These are phyloP conservation scores for Lottia scabra DNA, from an alignment of 2,888 invertebrate genomes.

Conservation along the genomic window DNA sequence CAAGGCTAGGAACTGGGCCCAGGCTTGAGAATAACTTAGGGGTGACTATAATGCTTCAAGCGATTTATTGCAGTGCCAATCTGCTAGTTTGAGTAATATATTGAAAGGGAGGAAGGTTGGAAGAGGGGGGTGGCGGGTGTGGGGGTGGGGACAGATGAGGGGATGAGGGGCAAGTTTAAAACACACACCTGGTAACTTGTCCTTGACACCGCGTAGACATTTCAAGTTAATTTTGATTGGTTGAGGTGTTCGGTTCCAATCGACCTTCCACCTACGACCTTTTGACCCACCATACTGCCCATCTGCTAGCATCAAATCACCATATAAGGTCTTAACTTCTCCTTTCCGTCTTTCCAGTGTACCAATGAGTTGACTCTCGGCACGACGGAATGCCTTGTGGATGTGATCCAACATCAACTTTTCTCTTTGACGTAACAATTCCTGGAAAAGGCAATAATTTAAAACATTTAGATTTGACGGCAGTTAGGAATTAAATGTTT, in stretches of 20 bases:
- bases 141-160: too few relatives aligned
- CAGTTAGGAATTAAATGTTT: too few relatives aligned
- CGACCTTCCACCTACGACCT: conserved; percentile 66
- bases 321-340: conserved; percentile 66
- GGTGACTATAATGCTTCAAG: too few relatives aligned
- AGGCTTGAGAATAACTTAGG: too few relatives aligned
- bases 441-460: conserved; percentile 31
- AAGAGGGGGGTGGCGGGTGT: too few relatives aligned
- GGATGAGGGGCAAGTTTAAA: background rate
- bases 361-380: conserved; percentile 62
- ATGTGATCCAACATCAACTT: conserved; percentile 60
- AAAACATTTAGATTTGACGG: too few relatives aligned
- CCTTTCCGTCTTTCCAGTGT: conserved; percentile 59
- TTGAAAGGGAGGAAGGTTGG: too few relatives aligned
- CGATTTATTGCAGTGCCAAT: too few relatives aligned
- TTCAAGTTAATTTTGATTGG: conserved; percentile 65
- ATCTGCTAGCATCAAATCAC: conserved; percentile 63
- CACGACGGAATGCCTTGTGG: conserved; percentile 58
- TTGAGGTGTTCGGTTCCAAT: conserved; percentile 66
- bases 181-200: conserved; percentile 63
- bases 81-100: too few relatives aligned
- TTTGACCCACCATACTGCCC: conserved; percentile 64
- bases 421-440: conserved; percentile 58
- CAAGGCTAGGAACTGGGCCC: too few relatives aligned
- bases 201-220: conserved; percentile 63